A percentile compares a stretch with the other conserved stretches of the same genome.
These are phyloP conservation scores for Cherax destructor DNA, from an alignment of 1,140 invertebrate genomes.

Conservation along the genomic window DNA sequence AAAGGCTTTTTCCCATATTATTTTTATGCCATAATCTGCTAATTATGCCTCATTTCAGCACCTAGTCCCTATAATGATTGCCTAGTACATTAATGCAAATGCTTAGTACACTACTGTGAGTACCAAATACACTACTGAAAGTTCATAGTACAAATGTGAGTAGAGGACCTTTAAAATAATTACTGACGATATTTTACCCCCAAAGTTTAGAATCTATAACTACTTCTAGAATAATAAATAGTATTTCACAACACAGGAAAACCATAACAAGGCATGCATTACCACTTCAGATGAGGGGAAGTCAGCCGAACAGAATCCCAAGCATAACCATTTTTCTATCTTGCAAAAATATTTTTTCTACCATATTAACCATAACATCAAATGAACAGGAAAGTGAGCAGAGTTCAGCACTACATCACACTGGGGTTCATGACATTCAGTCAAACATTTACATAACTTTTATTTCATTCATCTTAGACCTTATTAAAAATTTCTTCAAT, in stretches of 20 bases:
- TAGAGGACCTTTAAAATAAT: too few relatives aligned
- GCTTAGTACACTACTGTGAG: too few relatives aligned
- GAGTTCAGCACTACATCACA: not conserved
- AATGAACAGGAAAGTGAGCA: not conserved
- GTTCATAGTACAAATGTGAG: too few relatives aligned
- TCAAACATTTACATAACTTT: not conserved
- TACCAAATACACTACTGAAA: too few relatives aligned
- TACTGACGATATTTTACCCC: too few relatives aligned
- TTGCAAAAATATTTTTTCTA: constrained; percentile 1
- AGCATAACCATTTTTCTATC: constrained; percentile 45
- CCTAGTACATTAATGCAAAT: too few relatives aligned
- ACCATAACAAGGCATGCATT: constrained; percentile 48
- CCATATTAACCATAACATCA: not conserved
- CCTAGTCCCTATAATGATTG: too few relatives aligned
- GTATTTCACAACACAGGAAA: not conserved
- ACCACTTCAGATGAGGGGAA: constrained; percentile 78
- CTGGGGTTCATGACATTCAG: not conserved
- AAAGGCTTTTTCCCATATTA: too few relatives aligned
- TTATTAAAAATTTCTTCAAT: not conserved
- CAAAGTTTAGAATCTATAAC: too few relatives aligned
- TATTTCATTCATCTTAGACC: not conserved
- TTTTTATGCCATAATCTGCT: too few relatives aligned
- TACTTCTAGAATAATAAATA: not conserved
- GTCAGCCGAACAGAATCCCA: constrained; percentile 77
- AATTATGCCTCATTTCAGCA: too few relatives aligned